Base-by-base conservation (phyloP, 2,888 invertebrate species). In the Coremacera marginata region DNA sequence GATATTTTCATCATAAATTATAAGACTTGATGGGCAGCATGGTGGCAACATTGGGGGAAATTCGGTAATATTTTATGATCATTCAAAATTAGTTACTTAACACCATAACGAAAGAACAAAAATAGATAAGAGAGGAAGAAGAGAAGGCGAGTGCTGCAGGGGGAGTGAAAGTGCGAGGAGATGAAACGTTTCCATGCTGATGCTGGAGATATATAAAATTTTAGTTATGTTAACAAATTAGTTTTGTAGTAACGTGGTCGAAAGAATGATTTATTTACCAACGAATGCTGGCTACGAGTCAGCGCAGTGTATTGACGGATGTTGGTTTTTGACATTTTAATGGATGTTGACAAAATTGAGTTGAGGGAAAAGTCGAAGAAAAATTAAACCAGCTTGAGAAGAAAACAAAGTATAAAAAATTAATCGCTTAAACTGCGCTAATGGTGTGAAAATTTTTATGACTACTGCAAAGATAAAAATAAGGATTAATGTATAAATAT, bases 281-380 rank as follows among this genome's bases (percentile, higher is more conserved):
- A 14, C 44, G 25, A 4, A 37, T 22, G 44, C 25, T 25, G 51
- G 22, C 60, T 22, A 8, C 34, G 11, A n/a, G 44, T 8, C 68
- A 27, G 19, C 11, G 11, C 68, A 37, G 37, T 37, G 16, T 63
- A 79, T 70, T 79, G 79, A 79, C 76, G 76, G 77, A 79, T 79
- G 79, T 65, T 22, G 5, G 37, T 65, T 44, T 75, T 77, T 70
- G 71, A 75, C 70, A 77, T 70, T 70, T 71, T 77, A 77, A 75
- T 77, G 65, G 74, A 75, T 55, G 72, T 68, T 73, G 19, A 60
- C 57, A 75, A 68, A 68, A 75, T n/a, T 37, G 11, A 55, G 31
- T 51, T 55, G 16, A 31, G 34, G 19, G 55, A 51, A 49, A 68
- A 49, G 11, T 60, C 11, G 19, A 67, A n/a, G 14, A 49, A 49